These are phyloP conservation scores for Drymonia ruficornis DNA, from an alignment of 2,888 invertebrate genomes.

Conservation along the genomic window DNA sequence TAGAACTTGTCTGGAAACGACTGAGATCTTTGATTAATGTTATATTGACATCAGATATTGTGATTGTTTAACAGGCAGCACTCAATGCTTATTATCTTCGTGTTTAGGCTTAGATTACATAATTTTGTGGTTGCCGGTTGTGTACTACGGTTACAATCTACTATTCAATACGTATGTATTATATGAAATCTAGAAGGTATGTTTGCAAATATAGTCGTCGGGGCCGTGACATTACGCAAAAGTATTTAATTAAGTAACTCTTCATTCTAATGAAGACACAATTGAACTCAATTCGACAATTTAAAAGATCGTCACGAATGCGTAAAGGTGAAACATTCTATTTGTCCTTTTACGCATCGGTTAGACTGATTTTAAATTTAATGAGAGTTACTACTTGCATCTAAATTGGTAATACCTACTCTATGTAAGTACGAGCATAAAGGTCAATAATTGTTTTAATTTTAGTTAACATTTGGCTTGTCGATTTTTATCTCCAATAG, in stretches of 20 bases:
- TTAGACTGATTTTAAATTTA: neutral
- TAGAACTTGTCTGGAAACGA: conserved; percentile 50
- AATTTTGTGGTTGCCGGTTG: neutral
- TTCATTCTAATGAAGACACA: neutral
- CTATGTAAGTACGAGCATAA: neutral
- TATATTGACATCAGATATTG: conserved; percentile 1
- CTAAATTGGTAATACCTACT: neutral
- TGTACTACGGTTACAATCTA: neutral
- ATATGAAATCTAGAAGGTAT: neutral
- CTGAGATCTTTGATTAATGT: conserved; percentile 7
- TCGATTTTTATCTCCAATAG: no score
- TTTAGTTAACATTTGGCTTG: no score
- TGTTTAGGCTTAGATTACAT: neutral
- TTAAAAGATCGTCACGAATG: neutral
- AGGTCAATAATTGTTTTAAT: neutral
- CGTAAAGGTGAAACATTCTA: neutral
- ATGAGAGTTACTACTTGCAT: neutral
- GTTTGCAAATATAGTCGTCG: neutral
- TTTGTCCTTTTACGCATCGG: conserved; percentile 2
- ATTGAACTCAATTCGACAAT: conserved; percentile 1
- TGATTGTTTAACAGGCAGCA: neutral
- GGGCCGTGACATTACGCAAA: neutral
- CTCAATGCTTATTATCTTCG: neutral
- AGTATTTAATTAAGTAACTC: neutral
- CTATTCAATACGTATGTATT: neutral